Conservation (phyloP, 2,888 invertebrate species). For the Ophonus ardosiacus region DNA sequence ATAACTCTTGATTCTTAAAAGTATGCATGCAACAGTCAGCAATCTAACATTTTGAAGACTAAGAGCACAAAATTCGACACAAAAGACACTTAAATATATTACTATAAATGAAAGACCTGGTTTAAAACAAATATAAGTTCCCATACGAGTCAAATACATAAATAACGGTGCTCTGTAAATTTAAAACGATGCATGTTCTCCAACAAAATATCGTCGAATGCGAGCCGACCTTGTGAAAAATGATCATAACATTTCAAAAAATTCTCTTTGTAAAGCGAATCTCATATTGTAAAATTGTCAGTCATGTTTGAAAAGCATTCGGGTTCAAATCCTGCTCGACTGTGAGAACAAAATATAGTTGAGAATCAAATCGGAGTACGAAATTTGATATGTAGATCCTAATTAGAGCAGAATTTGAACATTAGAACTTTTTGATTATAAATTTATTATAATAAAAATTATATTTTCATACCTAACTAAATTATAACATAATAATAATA, state of each 20-base stretch:
- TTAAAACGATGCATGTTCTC: neutral
- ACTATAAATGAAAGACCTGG: too few species aligned
- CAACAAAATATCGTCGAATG: slow-evolving; percentile 33
- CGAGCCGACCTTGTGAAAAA: slow-evolving; percentile 51
- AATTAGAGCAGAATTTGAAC: slow-evolving; percentile 25
- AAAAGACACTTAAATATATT: slow-evolving; percentile 10
- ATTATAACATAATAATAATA: slow-evolving; percentile 66
- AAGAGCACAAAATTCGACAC: slow-evolving; percentile 49
- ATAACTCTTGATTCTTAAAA: slow-evolving; percentile 35
- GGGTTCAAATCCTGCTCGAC: neutral
- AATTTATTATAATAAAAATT: slow-evolving; percentile 58
- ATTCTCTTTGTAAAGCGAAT: slow-evolving; percentile 53
- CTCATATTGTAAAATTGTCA: slow-evolving; percentile 63
- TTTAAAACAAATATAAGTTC: slow-evolving; percentile 3
- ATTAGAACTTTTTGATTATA: slow-evolving; percentile 1
- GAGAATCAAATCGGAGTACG: slow-evolving; percentile 36
- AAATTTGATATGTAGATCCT: slow-evolving; percentile 56
- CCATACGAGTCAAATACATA: neutral
- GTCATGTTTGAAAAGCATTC: slow-evolving; percentile 55
- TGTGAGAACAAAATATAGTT: neutral
- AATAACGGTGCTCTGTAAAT: slow-evolving; percentile 14
- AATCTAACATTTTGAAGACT: slow-evolving; percentile 43
- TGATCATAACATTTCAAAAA: slow-evolving; percentile 63
- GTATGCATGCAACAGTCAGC: slow-evolving; percentile 62
- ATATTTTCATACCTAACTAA: slow-evolving; percentile 68